phyloP scores from a whole-genome alignment of 2,797 vertebrate genomes.

The Danionella dracula region DNA sequence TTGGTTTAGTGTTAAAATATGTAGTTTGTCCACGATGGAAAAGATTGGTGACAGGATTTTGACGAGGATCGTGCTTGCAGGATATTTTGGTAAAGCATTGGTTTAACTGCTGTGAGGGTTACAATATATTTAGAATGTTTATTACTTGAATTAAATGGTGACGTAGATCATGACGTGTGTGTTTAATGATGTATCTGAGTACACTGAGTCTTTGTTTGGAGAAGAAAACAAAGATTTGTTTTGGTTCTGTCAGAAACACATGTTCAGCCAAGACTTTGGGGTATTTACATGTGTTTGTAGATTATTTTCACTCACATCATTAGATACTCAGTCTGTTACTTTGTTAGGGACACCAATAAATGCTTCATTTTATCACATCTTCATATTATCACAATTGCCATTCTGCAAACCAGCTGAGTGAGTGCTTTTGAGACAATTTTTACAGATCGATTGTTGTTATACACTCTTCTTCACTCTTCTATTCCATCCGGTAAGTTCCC shows the following conservation, averaged over 20 bases:
- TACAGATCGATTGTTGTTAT: not conserved
- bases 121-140: too few species aligned
- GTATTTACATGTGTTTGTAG: conserved; percentile 23
- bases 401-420: not conserved
- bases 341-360: not conserved
- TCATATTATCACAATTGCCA: not conserved
- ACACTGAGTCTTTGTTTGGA: conserved; percentile 24
- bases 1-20: too few species aligned
- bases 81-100: too few species aligned
- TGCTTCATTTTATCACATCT: not conserved
- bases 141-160: too few species aligned
- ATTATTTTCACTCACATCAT: too few species aligned
- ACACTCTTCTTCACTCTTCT: not conserved
- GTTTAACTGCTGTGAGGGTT: too few species aligned
- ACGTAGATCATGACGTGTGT: too few species aligned
- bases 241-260: not conserved
- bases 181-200: too few species aligned
- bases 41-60: too few species aligned
- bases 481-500: not conserved
- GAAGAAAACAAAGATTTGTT: not conserved
- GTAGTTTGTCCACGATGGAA: too few species aligned
- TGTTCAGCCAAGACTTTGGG: not conserved
- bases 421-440: not conserved
- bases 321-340: conserved; percentile 9
- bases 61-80: too few species aligned